Evolutionary conservation across 1,140 invertebrate species (phyloP).

Genomic region (Carcinoscorpius rotundicauda): DNA sequence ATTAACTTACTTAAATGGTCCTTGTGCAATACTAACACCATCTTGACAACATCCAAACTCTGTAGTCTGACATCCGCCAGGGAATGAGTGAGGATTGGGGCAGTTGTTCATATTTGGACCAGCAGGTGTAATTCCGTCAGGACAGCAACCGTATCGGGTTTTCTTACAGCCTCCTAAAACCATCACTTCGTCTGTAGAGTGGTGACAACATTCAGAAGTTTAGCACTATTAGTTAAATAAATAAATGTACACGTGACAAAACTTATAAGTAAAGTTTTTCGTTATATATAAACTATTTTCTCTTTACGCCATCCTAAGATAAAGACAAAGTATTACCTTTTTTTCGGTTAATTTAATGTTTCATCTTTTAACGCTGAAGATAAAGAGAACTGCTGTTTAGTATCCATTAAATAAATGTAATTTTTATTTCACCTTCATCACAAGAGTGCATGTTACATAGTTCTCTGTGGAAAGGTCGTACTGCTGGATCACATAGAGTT

Average conservation of each 20-base stretch:
- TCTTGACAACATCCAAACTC: conserved; percentile 53
- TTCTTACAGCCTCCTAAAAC: conserved; percentile 51
- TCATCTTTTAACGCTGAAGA: neutral
- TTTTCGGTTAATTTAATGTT: too few relatives aligned
- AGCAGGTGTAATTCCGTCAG: conserved; percentile 63
- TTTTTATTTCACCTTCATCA: conserved; percentile 17
- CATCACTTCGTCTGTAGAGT: conserved; percentile 47
- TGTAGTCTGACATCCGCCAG: conserved; percentile 50
- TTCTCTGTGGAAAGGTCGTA: conserved; percentile 50
- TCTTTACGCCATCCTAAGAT: too few relatives aligned
- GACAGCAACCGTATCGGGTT: conserved; percentile 72
- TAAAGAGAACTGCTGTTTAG: neutral
- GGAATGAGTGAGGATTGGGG: conserved; percentile 41
- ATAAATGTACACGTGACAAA: too few relatives aligned
- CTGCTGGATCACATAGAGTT: conserved; percentile 48
- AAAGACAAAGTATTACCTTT: too few relatives aligned
- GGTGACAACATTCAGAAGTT: conserved; percentile 5
- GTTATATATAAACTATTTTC: too few relatives aligned
- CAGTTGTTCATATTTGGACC: conserved; percentile 58
- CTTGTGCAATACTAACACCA: conserved; percentile 63
- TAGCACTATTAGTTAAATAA: too few relatives aligned
- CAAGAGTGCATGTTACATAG: conserved; percentile 50
- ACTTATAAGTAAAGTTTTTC: too few relatives aligned
- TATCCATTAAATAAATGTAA: too few relatives aligned
- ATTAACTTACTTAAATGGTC: conserved; percentile 46